Evolutionary conservation across 1,140 invertebrate genomes (phyloP), one percentile per base, ranked within the genome.

Genomic region (Sycophila sp.): DNA sequence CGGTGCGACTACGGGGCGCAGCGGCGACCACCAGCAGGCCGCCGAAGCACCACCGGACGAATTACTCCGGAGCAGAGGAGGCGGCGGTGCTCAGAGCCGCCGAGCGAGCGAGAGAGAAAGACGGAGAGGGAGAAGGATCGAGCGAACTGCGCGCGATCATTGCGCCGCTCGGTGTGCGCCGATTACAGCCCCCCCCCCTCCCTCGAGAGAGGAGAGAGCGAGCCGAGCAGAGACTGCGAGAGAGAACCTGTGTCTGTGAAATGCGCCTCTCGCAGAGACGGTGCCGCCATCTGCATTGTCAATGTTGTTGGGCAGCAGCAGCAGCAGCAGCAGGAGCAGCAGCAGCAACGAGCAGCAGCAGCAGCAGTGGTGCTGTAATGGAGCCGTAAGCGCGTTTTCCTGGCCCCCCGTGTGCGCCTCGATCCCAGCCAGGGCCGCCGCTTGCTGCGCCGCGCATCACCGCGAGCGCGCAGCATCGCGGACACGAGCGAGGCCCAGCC

Each of bases 281-380:
- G 83, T 87, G 85, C 81, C 86, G 89, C 89, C 89, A 89, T 87
- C 90, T 90, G 85, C 87, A 88, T 88, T 90, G 89, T 90, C 89
- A 90, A 90, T 90, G 88, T 90, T 90, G 89, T 89, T 89, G 84
- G 83, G 81, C 82, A 83, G 82, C 76, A 80, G 76, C 69, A 80
- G 76, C 77, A 80, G 73, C 74, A 74, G 77, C 68, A 76, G 73
- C 72, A 75, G 69, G 64, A 69, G 32, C 69, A 76, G 71, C 75
- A 75, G 77, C 11, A 72, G 76, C 76, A 73, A 56, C 42, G 42
- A 68, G 24, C 47, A 49, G 5, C 42, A 32, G 26, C 28, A 75
- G 26, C 73, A 76, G 75, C 72, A 64, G 34, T 62, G 59, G 59
- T 45, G 51, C 28, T 40, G 59, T 85, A 85, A 86, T 86, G 85